Base-by-base conservation (phyloP, 1,140 invertebrate species). In the Lepidurus packardi region DNA sequence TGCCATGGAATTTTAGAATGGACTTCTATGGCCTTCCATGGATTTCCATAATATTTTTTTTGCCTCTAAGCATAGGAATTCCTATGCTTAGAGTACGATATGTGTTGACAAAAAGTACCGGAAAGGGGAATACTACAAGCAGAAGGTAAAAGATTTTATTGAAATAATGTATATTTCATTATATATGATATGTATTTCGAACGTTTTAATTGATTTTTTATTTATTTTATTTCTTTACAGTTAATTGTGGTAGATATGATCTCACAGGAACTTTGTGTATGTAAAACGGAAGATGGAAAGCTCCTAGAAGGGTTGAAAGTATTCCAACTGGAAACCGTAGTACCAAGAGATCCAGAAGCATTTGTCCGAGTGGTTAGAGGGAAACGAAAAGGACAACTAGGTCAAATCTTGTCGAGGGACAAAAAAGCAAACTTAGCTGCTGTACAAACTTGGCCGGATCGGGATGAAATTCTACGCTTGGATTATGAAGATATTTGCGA, bases 91-190 rank as follows among this genome's bases (percentile, higher is more conserved):
- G 83, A 79, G 86, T 86, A 25, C 80, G 85, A n/a, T n/a, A 76
- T 82, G 86, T 53, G 81, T 86, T 7, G 84, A 84, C 79, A 83
- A 83, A 81, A 76, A 83, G 43, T 86, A 83, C 78, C 84, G 84
- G 77, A 84, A 83, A 80, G 85, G 86, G 34, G 84, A 82, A 82
- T 85, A 85, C 79, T 85, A 83, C 79, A 85, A 85, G 77, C 78
- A 81, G 77, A 86, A 87, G 83, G 85, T 85, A 80, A 77, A 11
- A 43, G 41, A 45, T 74, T 44, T 43, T 6, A 34, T 5, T 16
- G 16, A 76, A 74, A 44, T 24, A 21, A 53, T 77, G 77, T 78
- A 24, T 75, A 24, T 78, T 77, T 1, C 1, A 73, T 47, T 24
- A 78, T 34, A n/a, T 77, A 5, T 47, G 44, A 0, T 75, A 41